Base-by-base conservation (phyloP, 2,888 invertebrate species). In the Temnothorax ravouxi region DNA sequence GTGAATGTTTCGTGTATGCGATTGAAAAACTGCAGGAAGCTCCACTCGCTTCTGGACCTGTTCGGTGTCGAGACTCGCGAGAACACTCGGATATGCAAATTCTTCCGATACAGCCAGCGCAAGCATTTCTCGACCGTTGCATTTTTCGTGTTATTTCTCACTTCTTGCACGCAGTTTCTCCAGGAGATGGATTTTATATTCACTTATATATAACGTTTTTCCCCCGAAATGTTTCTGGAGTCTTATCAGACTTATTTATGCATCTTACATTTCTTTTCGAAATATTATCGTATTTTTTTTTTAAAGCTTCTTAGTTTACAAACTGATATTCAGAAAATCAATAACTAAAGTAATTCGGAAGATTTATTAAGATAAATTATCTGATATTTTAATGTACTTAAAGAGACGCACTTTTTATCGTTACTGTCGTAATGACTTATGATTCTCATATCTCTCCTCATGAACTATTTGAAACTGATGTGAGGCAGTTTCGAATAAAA, bases 51-150 rank as follows among this genome's bases (percentile, higher is more conserved):
- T 54, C 54, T 44, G 41, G 41, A 67, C n/a, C 15, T 41, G 52
- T 52, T 41, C 41, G 52, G 25, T 25, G 52, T 52, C 52, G 44
- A n/a, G 61, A 0, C 29, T 29, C 38, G 47, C 34, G 47, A 61
- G 61, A 61, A 75, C 13, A 66, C 54, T 77, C 67, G 54, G 13
- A n/a, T 67, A 77, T 67, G 77, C 54, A 77, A 67, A 77, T 77
- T 77, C 41, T 21, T 52, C 34, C 67, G 66, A 41, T 41, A 52
- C 6, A 75, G 41, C 41, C 15, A 21, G 29, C 15, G n/a, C 54
- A 2, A 67, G 67, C 15, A 41, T 66, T 66, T 38, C 25, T 66
- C 34, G n/a, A n/a, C 13, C 59, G 61, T 64, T 38, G 47, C 38
- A 25, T 50, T 38, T 62, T 34, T 75, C 75, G 15, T 52, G 50